Base-by-base conservation (phyloP, 1,140 invertebrate species). In the Procambarus virginalis region DNA sequence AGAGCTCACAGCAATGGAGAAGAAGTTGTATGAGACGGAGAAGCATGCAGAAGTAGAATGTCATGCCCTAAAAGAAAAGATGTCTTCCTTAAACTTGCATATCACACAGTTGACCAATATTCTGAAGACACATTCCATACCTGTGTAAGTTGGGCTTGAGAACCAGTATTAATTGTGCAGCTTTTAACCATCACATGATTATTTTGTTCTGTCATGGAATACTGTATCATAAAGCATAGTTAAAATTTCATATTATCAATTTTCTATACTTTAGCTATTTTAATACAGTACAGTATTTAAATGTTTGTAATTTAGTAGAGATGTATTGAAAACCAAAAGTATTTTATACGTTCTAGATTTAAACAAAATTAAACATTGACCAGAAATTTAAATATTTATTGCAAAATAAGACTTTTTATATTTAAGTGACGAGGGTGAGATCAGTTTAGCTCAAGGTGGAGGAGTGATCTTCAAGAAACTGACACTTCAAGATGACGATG, bases 401-500 rank as follows among this genome's bases (percentile, higher is more conserved):
- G 17, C 14, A 64, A 64, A 17, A 14, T 14, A 55, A 8, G 51
- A 55, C 51, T 48, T 75, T 17, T 9, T 76, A 55, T 20, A 75
- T 60, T 60, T 75, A 49, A 89, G 86, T 22, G 86, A 89, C 77
- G 86, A 89, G 64, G 86, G 86, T 34, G 86, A 89, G 77, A 89
- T 89, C n/a, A 89, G 58, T 81, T 76, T 89, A 49, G 75, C 79
- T 20, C 70, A 77, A 64, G 86, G 86, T 12, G 86, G 80, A 76
- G 86, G 86, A 60, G 86, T 89, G 2, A 89, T 80, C 68, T 89
- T 89, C 80, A 89, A 82, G 80, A 89, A 83, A 20, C 81, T 89
- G 8, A 64, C 86, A 6, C 68, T 86, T 51, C 80, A 91, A 77
- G 91, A 91, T 34, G 80, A 90, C n/a, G 79, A 92, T 34, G 92